These are phyloP conservation scores for Nansenia antarctica DNA, from an alignment of 2,113 vertebrate species.

Conservation along the genomic window DNA sequence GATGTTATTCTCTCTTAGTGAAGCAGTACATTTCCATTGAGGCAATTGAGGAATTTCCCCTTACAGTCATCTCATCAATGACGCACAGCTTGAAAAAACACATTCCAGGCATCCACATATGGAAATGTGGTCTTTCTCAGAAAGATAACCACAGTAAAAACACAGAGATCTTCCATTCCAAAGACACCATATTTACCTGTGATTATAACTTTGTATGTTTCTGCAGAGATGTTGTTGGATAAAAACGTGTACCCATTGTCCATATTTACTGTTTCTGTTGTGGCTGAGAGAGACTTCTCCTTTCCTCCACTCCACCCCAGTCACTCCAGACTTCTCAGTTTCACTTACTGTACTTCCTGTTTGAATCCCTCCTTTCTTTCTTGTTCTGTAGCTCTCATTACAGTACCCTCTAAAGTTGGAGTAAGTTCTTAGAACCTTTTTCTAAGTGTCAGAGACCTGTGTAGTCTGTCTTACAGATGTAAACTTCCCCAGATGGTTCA, in stretches of 20 bases:
- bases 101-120: no score
- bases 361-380: slow-evolving; percentile 30
- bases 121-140: no score
- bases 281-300: slow-evolving; percentile 20
- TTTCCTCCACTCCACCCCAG: slow-evolving; percentile 14
- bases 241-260: slow-evolving; percentile 50
- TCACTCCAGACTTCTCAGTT: slow-evolving; percentile 32
- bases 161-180: not conserved
- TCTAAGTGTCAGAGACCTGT: not conserved
- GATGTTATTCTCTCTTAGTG: no score
- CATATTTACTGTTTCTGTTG: slow-evolving; percentile 47
- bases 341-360: slow-evolving; percentile 39
- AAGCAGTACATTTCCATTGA: not conserved
- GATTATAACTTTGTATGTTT: slow-evolving; percentile 39
- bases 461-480: not conserved
- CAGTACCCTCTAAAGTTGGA: not conserved
- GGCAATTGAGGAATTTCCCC: not conserved
- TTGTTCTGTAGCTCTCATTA: not conserved
- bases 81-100: not conserved
- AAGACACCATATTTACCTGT: slow-evolving; percentile 54
- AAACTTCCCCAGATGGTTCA: not conserved
- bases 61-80: not conserved
- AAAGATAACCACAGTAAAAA: not conserved
- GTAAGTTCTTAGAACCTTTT: not conserved
- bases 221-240: slow-evolving; percentile 25